A percentile compares a stretch with the other conserved stretches of the same genome.
phyloP scores from a whole-genome alignment of 2,888 invertebrate species.

The Chrysolina haemoptera region DNA sequence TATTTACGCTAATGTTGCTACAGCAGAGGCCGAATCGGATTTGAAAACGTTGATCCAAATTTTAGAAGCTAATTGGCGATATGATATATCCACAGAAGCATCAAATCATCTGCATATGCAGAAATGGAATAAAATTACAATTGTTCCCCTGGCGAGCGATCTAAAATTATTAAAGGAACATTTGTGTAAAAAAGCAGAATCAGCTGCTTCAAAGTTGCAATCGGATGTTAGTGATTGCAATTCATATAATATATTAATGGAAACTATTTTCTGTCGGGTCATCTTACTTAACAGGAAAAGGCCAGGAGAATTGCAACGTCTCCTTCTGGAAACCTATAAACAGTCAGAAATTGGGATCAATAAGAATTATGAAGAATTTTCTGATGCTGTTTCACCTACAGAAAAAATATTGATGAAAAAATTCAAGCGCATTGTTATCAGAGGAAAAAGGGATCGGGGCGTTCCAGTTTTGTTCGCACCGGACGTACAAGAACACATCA shows the following conservation, averaged over 20 bases:
- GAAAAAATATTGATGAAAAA: constrained; percentile 36
- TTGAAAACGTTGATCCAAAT: constrained; percentile 44
- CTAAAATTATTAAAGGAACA: constrained; percentile 28
- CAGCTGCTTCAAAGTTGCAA: constrained; percentile 30
- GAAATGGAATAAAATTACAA: constrained; percentile 48
- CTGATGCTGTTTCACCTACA: constrained; percentile 13
- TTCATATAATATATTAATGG: constrained; percentile 43
- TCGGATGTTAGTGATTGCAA: constrained; percentile 22
- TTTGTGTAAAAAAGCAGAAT: constrained; percentile 16
- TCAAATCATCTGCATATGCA: constrained; percentile 42
- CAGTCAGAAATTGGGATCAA: not conserved
- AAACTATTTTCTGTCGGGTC: constrained; percentile 25
- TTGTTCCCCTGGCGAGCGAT: constrained; percentile 36
- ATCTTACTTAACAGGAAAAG: constrained; percentile 51
- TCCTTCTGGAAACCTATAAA: constrained; percentile 20
- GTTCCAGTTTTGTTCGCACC: constrained; percentile 46
- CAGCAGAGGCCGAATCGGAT: constrained; percentile 36
- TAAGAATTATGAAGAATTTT: constrained; percentile 42
- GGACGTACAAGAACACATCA: constrained; percentile 52
- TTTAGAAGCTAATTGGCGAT: constrained; percentile 36
- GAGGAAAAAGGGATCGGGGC: constrained; percentile 38
- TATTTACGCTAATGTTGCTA: not conserved
- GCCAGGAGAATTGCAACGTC: constrained; percentile 52
- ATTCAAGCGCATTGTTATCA: constrained; percentile 42
- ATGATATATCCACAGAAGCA: constrained; percentile 36